These are phyloP conservation scores for Otis tarda DNA, from an alignment of 2,113 vertebrate species.

Conservation along the genomic window DNA sequence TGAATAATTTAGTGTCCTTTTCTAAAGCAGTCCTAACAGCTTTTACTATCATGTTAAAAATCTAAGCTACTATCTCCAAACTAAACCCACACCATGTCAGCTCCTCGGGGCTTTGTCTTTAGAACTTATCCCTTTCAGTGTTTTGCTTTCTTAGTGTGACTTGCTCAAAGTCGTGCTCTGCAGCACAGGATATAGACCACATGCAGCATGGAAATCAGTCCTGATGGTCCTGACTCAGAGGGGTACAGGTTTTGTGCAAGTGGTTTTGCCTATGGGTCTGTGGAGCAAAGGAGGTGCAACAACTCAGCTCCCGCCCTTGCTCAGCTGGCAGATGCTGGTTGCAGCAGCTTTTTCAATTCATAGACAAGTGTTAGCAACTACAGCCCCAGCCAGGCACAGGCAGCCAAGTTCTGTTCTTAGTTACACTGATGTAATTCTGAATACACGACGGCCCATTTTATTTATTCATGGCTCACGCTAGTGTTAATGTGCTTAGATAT, in stretches of 20 bases:
- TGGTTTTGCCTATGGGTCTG: background rate
- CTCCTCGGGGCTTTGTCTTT: background rate
- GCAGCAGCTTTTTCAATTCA: background rate
- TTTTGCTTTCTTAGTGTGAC: background rate
- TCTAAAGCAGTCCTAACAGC: background rate
- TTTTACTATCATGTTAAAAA: background rate
- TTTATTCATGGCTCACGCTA: background rate
- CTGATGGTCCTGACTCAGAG: accelerated
- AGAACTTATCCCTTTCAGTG: background rate
- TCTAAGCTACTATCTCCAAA: background rate
- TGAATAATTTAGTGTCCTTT: background rate
- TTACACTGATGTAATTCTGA: background rate
- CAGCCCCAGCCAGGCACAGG: background rate
- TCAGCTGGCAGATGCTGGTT: background rate
- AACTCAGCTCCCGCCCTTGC: background rate
- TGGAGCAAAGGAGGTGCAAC: background rate
- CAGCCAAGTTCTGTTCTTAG: conserved; percentile 20
- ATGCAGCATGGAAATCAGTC: background rate
- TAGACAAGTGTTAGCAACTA: background rate
- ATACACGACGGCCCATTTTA: background rate
- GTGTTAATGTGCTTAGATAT: background rate
- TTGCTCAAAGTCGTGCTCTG: background rate
- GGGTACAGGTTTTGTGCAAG: background rate
- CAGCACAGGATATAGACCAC: background rate
- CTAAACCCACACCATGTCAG: accelerated